Percentiles rank a stretch among this genome's conserved stretches.
Conservation (phyloP, 2,113 vertebrate species). For the Plestiodon gilberti region DNA sequence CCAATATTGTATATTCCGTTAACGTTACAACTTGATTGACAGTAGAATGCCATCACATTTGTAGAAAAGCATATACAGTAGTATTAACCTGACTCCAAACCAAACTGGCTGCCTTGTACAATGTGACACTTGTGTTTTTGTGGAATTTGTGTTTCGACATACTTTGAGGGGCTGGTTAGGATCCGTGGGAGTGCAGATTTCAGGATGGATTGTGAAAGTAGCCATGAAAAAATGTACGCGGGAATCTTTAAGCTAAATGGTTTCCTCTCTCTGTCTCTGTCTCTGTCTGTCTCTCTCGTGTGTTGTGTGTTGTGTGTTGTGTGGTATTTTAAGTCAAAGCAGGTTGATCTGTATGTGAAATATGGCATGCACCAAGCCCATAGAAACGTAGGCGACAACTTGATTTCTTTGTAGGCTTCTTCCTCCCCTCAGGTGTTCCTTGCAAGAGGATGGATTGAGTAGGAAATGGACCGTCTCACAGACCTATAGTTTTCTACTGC, state of each 20-base stretch:
- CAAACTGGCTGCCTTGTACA: fast-evolving
- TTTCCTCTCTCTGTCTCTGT: background rate
- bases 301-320: background rate
- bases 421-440: background rate
- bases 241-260: background rate
- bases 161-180: background rate
- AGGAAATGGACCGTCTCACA: background rate
- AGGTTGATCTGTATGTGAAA: background rate
- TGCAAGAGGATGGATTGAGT: background rate
- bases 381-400: background rate
- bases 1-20: background rate
- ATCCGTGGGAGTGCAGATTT: background rate
- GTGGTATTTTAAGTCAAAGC: background rate
- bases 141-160: background rate
- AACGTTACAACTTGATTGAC: fast-evolving
- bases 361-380: background rate
- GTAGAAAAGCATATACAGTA: background rate
- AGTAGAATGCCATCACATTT: background rate
- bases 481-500: background rate
- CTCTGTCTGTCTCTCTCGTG: background rate
- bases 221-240: background rate
- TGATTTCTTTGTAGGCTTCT: background rate
- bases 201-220: background rate
- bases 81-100: background rate
- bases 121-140: background rate